phyloP scores from a whole-genome alignment of 2,888 invertebrate genomes.

The Abscondita cerata region DNA sequence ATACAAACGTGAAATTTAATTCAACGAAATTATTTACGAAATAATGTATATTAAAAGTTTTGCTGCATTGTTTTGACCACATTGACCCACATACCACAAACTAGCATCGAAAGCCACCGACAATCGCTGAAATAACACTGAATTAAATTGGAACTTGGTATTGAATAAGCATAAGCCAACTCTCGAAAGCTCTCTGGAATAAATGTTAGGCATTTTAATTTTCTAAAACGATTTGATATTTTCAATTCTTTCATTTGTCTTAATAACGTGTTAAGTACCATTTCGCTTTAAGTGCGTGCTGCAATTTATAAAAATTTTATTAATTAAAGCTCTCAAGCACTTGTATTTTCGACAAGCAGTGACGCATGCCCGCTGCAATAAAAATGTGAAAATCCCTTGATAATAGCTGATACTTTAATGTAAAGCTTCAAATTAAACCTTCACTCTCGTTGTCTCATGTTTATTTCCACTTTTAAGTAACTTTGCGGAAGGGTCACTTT shows the following conservation, averaged over 20 bases:
- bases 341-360: too few relatives aligned
- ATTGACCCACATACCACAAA: slow-evolving; percentile 14
- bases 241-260: too few relatives aligned
- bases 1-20: too few relatives aligned
- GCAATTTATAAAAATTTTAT: too few relatives aligned
- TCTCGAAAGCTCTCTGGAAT: not conserved
- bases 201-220: too few relatives aligned
- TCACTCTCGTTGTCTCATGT: slow-evolving; percentile 19
- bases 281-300: too few relatives aligned
- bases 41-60: too few relatives aligned
- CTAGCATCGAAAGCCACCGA: not conserved
- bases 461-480: slow-evolving; percentile 25
- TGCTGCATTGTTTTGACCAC: not conserved
- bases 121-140: slow-evolving; percentile 1
- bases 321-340: too few relatives aligned
- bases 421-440: slow-evolving; percentile 26
- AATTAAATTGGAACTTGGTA: slow-evolving; percentile 14
- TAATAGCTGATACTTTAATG: slow-evolving; percentile 23
- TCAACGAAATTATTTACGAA: too few relatives aligned
- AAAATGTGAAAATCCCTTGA: slow-evolving; percentile 25
- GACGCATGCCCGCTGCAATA: not conserved
- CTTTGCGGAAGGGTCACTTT: slow-evolving; percentile 1
- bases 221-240: too few relatives aligned
- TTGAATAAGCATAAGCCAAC: slow-evolving; percentile 8
- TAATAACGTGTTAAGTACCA: too few relatives aligned